Percentiles rank a stretch among this genome's conserved stretches.
These are phyloP conservation scores for Apamea anceps DNA, from an alignment of 2,888 invertebrate genomes.

Conservation along the genomic window DNA sequence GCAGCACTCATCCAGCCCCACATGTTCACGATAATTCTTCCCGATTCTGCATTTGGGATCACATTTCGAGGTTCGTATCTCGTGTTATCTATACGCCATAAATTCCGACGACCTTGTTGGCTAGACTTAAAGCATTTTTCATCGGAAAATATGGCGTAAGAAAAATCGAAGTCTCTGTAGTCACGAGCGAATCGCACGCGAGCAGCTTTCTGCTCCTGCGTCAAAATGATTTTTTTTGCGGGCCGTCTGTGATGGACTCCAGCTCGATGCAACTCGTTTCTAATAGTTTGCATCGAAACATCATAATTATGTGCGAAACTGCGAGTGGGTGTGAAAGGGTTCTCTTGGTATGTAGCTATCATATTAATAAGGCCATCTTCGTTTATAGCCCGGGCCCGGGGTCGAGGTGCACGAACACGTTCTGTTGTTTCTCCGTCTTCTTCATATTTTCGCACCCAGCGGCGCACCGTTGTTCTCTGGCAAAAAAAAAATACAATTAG, in stretches of 20 bases:
- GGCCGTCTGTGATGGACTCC: neutral
- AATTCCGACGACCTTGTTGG: neutral
- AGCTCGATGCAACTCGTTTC: neutral
- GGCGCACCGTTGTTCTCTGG: too few species aligned
- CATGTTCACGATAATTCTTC: neutral
- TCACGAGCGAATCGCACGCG: neutral
- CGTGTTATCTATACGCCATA: constrained; percentile 3
- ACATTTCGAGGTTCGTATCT: neutral
- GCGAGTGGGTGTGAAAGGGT: neutral
- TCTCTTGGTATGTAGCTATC: neutral
- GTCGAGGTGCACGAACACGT: too few species aligned
- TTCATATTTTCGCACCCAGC: too few species aligned
- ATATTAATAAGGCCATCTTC: too few species aligned
- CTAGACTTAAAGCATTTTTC: neutral
- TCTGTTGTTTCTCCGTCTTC: too few species aligned
- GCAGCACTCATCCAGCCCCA: neutral
- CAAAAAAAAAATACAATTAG: too few species aligned
- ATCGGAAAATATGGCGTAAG: constrained; percentile 13
- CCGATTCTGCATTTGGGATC: neutral
- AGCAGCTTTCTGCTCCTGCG: neutral
- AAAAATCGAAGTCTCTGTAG: neutral
- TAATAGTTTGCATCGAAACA: neutral
- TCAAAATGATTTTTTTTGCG: neutral
- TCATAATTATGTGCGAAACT: neutral
- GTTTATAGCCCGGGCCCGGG: too few species aligned